These are phyloP conservation scores for Cephalopterus ornatus DNA, from an alignment of 2,113 vertebrate genomes.

Conservation along the genomic window DNA sequence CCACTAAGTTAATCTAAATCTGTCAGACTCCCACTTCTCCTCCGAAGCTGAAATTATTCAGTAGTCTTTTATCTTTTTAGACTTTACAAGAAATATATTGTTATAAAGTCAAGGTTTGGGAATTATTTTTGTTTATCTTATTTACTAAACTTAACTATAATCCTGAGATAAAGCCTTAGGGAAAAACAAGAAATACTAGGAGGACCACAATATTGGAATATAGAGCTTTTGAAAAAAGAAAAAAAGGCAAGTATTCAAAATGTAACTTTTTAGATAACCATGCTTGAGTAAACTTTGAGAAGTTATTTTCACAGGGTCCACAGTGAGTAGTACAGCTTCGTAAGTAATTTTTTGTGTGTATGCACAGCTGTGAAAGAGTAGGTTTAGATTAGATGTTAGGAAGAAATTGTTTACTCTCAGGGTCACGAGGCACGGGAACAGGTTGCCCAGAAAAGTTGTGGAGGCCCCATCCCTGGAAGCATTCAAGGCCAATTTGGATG, in stretches of 20 bases:
- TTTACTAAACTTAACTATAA: not conserved
- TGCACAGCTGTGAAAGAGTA: not conserved
- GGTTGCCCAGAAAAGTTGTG: not conserved
- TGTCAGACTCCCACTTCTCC: not conserved
- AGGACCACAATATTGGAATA: not conserved
- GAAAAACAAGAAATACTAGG: not conserved
- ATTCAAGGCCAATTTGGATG: not conserved
- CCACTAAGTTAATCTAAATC: not conserved
- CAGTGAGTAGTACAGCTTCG: not conserved
- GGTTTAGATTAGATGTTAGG: not conserved
- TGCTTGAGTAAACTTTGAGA: not conserved
- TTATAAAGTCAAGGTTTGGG: not conserved
- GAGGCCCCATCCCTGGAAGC: not conserved
- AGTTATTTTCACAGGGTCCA: not conserved
- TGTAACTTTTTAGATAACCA: not conserved
- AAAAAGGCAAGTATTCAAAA: not conserved
- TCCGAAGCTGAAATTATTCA: not conserved
- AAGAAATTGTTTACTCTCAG: not conserved
- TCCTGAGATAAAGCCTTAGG: not conserved
- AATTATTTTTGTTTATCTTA: not conserved
- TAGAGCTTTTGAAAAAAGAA: not conserved
- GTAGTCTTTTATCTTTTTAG: not conserved
- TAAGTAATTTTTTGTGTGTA: not conserved
- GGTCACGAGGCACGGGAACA: not conserved
- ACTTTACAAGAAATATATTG: not conserved